Percentiles rank a stretch among this genome's conserved stretches.
phyloP scores from a whole-genome alignment of 2,797 vertebrate species.

The Rhinella marina region DNA sequence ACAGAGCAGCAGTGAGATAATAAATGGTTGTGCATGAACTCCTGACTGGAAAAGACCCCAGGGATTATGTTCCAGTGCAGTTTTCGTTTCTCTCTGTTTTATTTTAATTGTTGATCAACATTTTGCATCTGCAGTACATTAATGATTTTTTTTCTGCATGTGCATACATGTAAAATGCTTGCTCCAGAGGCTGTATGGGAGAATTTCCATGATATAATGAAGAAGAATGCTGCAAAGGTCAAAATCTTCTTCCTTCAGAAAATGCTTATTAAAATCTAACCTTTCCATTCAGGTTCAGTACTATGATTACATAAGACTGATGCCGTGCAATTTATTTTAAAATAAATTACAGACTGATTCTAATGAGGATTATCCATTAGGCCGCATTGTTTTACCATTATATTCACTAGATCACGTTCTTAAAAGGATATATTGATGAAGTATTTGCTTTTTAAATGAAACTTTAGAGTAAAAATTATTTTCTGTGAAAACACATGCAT shows the following conservation, averaged over 20 bases:
- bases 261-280: slow-evolving; percentile 44
- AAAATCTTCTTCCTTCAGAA: slow-evolving; percentile 9
- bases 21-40: slow-evolving; percentile 61
- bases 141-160: slow-evolving; percentile 28
- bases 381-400: not conserved
- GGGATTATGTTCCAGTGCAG: slow-evolving; percentile 53
- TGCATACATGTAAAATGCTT: slow-evolving; percentile 7
- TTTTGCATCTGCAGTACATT: slow-evolving; percentile 30
- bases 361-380: slow-evolving; percentile 18
- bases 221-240: not conserved
- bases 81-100: slow-evolving; percentile 25
- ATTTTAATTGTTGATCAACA: slow-evolving; percentile 40
- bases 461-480: too few species aligned
- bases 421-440: not conserved
- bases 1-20: slow-evolving; percentile 60
- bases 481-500: too few species aligned
- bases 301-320: slow-evolving; percentile 30
- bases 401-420: not conserved
- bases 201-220: not conserved
- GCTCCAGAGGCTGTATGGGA: not conserved
- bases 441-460: too few species aligned
- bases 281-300: not conserved
- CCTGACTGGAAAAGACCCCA: slow-evolving; percentile 62
- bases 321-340: not conserved
- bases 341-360: not conserved